Conservation (phyloP, 2,797 vertebrate species). For the Acrossocheilus fasciatus region DNA sequence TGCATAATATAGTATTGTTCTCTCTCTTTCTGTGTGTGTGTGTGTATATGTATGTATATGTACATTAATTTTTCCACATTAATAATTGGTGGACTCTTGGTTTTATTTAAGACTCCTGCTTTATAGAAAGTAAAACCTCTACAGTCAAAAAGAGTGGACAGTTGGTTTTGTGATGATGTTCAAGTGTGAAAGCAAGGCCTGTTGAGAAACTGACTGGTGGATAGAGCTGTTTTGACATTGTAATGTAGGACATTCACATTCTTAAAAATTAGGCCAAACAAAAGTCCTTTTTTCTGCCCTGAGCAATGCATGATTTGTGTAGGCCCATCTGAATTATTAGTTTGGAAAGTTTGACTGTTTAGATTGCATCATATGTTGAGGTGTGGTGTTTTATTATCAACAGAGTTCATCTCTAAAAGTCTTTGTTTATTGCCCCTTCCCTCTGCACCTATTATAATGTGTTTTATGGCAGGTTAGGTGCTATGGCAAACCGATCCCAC, state of each 20-base stretch:
- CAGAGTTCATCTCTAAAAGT: not conserved
- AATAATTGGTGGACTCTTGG: not conserved
- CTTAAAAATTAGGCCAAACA: not conserved
- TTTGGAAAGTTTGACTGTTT: not conserved
- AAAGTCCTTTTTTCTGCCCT: not conserved
- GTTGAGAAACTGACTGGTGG: not conserved
- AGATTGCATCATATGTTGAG: not conserved
- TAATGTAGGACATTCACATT: not conserved
- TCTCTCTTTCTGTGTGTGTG: no score
- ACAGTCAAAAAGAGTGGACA: not conserved
- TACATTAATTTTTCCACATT: not conserved
- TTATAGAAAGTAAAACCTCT: not conserved
- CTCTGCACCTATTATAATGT: not conserved
- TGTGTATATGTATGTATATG: no score
- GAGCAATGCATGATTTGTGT: not conserved
- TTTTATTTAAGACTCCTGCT: not conserved
- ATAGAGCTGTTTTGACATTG: not conserved
- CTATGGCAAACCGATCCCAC: not conserved
- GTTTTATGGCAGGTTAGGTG: conserved; percentile 20
- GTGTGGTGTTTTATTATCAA: conserved; percentile 1
- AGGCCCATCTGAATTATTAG: not conserved
- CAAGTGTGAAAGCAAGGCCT: not conserved
- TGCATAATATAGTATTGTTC: not conserved
- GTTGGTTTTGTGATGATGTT: not conserved
- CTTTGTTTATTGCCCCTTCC: not conserved